These are phyloP conservation scores for Falcaria lacertinaria DNA, from an alignment of 2,888 invertebrate genomes.

Conservation along the genomic window DNA sequence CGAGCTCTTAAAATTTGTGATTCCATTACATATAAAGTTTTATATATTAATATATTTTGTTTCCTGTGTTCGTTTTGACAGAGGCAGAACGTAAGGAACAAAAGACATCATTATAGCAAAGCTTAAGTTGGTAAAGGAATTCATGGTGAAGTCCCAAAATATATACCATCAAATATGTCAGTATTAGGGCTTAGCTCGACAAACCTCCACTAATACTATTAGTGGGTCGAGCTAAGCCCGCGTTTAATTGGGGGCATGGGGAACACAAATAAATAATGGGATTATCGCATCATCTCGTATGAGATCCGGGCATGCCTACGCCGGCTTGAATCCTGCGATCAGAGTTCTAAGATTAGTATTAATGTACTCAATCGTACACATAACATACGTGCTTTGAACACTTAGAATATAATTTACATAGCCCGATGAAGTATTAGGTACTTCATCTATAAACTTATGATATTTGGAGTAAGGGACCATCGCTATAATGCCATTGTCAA, in stretches of 20 bases:
- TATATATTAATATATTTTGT: too few relatives aligned
- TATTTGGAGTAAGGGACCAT: too few relatives aligned
- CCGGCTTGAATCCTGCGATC: constrained; percentile 11
- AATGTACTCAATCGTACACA: not conserved
- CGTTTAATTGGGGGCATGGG: constrained; percentile 54
- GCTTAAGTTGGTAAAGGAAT: constrained; percentile 43
- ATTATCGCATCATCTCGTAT: constrained; percentile 63
- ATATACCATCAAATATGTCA: constrained; percentile 54
- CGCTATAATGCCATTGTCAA: too few relatives aligned
- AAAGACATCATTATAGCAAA: constrained; percentile 50
- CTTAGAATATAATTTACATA: not conserved
- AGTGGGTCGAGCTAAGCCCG: constrained; percentile 35
- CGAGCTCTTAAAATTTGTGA: constrained; percentile 4
- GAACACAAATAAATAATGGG: constrained; percentile 65
- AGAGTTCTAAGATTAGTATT: constrained; percentile 7
- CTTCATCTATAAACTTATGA: too few relatives aligned
- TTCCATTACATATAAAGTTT: constrained; percentile 3
- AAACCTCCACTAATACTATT: too few relatives aligned
- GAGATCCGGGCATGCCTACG: constrained; percentile 38
- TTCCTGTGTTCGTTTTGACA: too few relatives aligned
- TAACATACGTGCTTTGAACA: not conserved
- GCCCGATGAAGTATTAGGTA: not conserved
- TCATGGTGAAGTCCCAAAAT: constrained; percentile 42
- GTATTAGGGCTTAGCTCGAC: too few relatives aligned
- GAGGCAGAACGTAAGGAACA: constrained; percentile 22